These are phyloP conservation scores for Carassius auratus DNA, from an alignment of 2,113 vertebrate genomes.

Conservation along the genomic window DNA sequence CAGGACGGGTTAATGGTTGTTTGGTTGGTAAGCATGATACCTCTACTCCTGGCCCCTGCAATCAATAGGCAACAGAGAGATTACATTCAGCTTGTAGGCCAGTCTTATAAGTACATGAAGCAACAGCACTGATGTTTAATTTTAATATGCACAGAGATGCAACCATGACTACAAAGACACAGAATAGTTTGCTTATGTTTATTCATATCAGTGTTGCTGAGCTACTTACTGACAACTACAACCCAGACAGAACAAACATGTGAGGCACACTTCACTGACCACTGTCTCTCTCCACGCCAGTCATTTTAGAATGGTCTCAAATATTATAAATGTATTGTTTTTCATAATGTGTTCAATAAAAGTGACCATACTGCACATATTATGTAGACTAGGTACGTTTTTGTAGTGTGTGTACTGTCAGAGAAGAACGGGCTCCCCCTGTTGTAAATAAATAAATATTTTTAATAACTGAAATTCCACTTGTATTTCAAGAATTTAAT, in stretches of 20 bases:
- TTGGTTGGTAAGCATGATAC: conserved; percentile 63
- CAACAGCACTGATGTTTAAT: background rate
- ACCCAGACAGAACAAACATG: background rate
- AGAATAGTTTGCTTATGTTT: conserved; percentile 17
- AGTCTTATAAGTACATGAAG: background rate
- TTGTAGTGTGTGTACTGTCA: background rate
- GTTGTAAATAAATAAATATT: background rate
- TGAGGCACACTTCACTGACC: background rate
- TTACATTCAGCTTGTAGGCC: conserved; percentile 8
- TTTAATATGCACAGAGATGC: background rate
- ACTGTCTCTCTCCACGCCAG: background rate
- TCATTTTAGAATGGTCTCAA: no score
- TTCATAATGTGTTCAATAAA: background rate
- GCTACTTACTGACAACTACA: background rate
- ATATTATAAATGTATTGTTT: background rate
- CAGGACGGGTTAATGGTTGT: conserved; percentile 72
- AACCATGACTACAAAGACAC: background rate
- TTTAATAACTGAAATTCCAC: background rate
- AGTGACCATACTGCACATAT: background rate
- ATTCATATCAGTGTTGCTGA: background rate
- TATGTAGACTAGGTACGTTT: background rate
- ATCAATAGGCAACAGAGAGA: conserved; percentile 69
- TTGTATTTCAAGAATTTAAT: background rate
- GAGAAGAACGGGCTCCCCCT: background rate
- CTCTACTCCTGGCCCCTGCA: conserved; percentile 62